These are phyloP conservation scores for Pristionchus japonicus DNA, from an alignment of 2,888 invertebrate species.

Conservation along the genomic window DNA sequence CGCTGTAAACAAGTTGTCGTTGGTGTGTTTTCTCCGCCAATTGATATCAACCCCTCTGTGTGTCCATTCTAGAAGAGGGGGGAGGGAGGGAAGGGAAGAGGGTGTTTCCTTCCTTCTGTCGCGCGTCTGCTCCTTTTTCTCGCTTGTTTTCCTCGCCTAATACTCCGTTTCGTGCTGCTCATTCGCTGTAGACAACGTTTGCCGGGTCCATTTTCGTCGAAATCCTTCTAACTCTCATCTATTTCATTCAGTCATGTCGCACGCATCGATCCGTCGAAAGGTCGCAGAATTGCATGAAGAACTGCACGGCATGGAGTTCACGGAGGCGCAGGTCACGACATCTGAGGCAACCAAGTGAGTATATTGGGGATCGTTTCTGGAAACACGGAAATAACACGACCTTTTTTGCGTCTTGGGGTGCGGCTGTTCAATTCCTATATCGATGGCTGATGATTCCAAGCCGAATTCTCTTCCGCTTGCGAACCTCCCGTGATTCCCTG, in stretches of 20 bases:
- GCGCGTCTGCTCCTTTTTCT: not conserved
- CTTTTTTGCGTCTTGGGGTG: too few species aligned
- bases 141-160: not conserved
- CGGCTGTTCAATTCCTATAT: too few species aligned
- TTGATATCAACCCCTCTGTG: not conserved
- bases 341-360: conserved; percentile 91
- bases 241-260: conserved; percentile 63
- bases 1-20: not conserved
- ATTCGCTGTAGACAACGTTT: too few species aligned
- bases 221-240: too few species aligned
- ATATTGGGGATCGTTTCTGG: not conserved
- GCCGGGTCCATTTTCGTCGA: too few species aligned
- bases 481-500: too few species aligned
- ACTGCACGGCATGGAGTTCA: conserved; percentile 99
- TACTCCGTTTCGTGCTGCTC: not conserved
- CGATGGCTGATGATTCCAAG: too few species aligned
- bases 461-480: too few species aligned
- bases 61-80: too few species aligned
- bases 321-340: conserved; percentile 98
- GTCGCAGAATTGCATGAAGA: too few species aligned
- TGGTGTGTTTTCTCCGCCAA: not conserved
- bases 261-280: conserved; percentile 87
- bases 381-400: not conserved
- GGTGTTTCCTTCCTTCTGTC: not conserved
- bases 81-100: too few species aligned